Conservation (phyloP, 2,113 vertebrate genomes). For the Bufo bufo region DNA sequence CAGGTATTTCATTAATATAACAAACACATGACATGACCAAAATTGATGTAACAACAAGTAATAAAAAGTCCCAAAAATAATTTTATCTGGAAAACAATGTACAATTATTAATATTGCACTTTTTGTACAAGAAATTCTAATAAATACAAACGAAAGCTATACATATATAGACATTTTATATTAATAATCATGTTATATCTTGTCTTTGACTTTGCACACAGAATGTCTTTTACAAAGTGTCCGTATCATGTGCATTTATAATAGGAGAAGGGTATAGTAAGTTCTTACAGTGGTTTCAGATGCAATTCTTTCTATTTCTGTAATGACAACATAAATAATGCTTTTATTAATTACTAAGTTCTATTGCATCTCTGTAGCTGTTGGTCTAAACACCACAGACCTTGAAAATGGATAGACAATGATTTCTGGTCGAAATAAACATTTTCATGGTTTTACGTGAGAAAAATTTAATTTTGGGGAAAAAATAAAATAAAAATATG, state of each 20-base stretch:
- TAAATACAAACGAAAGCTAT: slow-evolving; percentile 95
- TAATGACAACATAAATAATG: slow-evolving; percentile 14
- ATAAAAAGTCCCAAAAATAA: slow-evolving; percentile 56
- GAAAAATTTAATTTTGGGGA: neutral
- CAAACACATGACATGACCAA: neutral
- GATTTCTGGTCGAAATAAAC: neutral
- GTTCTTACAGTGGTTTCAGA: slow-evolving; percentile 30
- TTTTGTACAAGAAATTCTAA: slow-evolving; percentile 85
- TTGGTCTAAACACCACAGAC: too few species aligned
- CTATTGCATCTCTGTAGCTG: neutral
- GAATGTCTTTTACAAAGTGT: slow-evolving; percentile 66
- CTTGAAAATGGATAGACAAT: neutral
- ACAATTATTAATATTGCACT: slow-evolving; percentile 86
- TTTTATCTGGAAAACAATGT: slow-evolving; percentile 74
- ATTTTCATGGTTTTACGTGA: neutral
- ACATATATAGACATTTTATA: slow-evolving; percentile 73
- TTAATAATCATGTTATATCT: slow-evolving; percentile 72
- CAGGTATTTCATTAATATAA: neutral
- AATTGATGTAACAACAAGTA: slow-evolving; percentile 4
- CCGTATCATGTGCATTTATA: neutral
- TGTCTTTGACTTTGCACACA: slow-evolving; percentile 70
- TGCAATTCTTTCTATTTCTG: neutral
- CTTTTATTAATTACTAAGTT: neutral
- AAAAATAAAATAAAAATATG: neutral
- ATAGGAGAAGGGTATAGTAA: neutral